A percentile compares a stretch with the other conserved stretches of the same genome.
phyloP scores from a whole-genome alignment of 2,113 vertebrate genomes.

The Lasiurus cinereus region DNA sequence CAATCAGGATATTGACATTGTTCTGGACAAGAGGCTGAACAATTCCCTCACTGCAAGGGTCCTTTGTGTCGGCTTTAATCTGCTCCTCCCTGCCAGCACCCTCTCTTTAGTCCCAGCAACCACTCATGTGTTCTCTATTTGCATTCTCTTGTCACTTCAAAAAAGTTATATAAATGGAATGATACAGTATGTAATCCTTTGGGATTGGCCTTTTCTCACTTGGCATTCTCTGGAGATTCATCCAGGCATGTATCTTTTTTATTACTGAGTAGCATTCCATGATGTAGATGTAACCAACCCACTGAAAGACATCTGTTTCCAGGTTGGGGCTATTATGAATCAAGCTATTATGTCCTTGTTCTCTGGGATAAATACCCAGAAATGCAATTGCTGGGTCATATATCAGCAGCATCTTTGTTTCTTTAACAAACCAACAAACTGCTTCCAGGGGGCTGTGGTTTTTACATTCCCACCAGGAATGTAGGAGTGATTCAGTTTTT shows the following conservation, averaged over 20 bases:
- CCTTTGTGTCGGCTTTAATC: not conserved
- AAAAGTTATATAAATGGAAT: not conserved
- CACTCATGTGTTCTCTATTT: not conserved
- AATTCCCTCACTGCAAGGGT: not conserved
- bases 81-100: fast-evolving
- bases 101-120: not conserved
- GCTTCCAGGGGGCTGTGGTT: not conserved
- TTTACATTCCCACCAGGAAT: not conserved
- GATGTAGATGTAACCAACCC: not conserved
- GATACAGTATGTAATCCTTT: not conserved
- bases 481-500: not conserved
- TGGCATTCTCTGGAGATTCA: not conserved
- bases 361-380: not conserved
- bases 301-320: not conserved
- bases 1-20: not conserved
- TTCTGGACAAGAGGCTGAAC: not conserved
- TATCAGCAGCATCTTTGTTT: not conserved
- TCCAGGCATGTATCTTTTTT: not conserved
- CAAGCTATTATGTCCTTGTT: not conserved
- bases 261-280: not conserved
- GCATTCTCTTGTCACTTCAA: not conserved
- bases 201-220: not conserved
- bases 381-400: not conserved
- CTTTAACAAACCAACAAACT: not conserved
- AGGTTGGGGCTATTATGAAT: not conserved